Evolutionary conservation across 2,888 invertebrate genomes (phyloP).

Genomic region (Trachelus stipa): DNA sequence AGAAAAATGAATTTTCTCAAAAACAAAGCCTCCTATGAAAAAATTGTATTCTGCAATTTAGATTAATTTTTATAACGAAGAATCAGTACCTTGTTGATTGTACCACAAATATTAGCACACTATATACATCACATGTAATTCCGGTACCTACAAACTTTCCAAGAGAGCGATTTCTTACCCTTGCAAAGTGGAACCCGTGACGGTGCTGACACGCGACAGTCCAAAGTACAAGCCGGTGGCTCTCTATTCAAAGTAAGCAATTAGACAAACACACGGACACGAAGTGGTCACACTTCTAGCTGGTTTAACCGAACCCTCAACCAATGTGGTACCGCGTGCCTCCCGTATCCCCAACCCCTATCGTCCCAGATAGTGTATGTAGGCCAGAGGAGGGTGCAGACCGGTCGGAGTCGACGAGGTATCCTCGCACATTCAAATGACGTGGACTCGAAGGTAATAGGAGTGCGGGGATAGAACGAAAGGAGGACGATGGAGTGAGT

Average conservation of each 20-base stretch:
- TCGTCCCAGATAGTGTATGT: not conserved
- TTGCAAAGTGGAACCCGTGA: not conserved
- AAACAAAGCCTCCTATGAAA: not conserved
- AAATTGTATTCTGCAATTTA: not conserved
- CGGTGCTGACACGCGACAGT: not conserved
- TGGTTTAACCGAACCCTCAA: slow-evolving; percentile 49
- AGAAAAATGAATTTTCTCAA: not conserved
- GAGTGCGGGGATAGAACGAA: not conserved
- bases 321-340: not conserved
- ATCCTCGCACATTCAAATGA: slow-evolving; percentile 12
- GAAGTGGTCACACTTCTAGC: slow-evolving; percentile 47
- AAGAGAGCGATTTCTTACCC: slow-evolving; percentile 1
- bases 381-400: not conserved
- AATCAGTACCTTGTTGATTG: not conserved
- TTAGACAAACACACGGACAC: slow-evolving; percentile 37
- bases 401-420: not conserved
- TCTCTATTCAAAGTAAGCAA: slow-evolving; percentile 27
- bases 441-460: not conserved
- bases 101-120: not conserved
- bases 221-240: not conserved
- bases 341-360: not conserved
- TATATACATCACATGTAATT: not conserved
- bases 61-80: not conserved
- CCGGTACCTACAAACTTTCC: not conserved
- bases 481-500: slow-evolving; percentile 17